Evolutionary conservation across 2,888 invertebrate species (phyloP).

Genomic region (Pterostichus niger): DNA sequence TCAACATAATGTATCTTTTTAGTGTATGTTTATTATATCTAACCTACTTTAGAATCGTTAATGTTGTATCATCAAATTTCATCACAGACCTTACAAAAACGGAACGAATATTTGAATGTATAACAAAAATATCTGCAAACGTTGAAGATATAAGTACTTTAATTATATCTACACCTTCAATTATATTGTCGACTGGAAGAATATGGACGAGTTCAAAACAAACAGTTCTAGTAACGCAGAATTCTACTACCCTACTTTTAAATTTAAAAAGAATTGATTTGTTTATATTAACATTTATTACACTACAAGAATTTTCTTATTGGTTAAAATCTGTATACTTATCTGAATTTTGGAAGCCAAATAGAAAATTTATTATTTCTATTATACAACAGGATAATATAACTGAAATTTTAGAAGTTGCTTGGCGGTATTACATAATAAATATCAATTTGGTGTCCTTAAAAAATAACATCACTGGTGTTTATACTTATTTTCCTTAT

Average conservation of each 20-base stretch:
- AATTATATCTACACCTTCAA: neutral
- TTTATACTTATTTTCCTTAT: slow-evolving; percentile 47
- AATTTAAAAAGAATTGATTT: slow-evolving; percentile 2
- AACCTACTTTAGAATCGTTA: too few species aligned
- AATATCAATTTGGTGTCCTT: slow-evolving; percentile 23
- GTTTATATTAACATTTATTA: slow-evolving; percentile 14
- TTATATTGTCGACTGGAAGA: neutral
- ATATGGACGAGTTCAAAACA: neutral
- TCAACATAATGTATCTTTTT: too few species aligned
- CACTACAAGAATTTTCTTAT: neutral
- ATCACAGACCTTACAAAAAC: too few species aligned
- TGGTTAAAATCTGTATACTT: slow-evolving; percentile 14
- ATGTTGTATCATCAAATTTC: too few species aligned
- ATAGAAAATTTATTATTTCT: slow-evolving; percentile 42
- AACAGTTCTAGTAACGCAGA: neutral
- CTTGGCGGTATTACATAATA: slow-evolving; percentile 45
- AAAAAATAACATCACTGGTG: neutral
- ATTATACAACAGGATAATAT: slow-evolving; percentile 9
- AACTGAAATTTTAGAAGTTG: slow-evolving; percentile 37
- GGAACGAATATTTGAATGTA: slow-evolving; percentile 16
- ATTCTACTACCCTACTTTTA: neutral
- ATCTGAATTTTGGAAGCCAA: slow-evolving; percentile 55
- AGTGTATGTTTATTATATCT: too few species aligned
- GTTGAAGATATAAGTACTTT: slow-evolving; percentile 8
- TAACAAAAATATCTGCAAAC: neutral